phyloP scores from a whole-genome alignment of 2,113 vertebrate genomes.

The Onychostoma macrolepis region DNA sequence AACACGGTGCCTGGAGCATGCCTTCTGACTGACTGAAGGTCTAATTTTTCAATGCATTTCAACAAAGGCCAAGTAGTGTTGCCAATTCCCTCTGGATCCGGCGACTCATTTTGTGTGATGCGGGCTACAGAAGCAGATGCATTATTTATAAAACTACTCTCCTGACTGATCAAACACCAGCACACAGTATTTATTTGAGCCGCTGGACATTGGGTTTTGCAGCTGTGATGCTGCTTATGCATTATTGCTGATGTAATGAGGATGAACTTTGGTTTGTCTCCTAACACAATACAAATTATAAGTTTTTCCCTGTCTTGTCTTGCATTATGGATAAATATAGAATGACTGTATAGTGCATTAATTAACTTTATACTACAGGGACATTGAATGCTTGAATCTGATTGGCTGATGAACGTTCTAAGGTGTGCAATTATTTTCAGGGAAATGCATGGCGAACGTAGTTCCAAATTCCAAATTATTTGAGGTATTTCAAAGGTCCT shows the following conservation, averaged over 20 bases:
- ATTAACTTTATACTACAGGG: background rate
- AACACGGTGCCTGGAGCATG: slow-evolving; percentile 39
- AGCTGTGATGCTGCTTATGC: slow-evolving; percentile 33
- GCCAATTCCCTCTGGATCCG: slow-evolving; percentile 56
- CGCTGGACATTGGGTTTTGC: slow-evolving; percentile 39
- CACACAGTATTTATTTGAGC: slow-evolving; percentile 55
- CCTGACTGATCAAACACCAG: slow-evolving; percentile 57
- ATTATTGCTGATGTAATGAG: slow-evolving; percentile 49
- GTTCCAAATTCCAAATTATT: no score
- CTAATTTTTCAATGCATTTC: slow-evolving; percentile 66
- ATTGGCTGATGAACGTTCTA: no score
- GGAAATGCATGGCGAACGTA: no score
- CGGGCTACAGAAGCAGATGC: slow-evolving; percentile 54
- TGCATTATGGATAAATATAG: slow-evolving; percentile 5
- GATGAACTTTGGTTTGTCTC: background rate
- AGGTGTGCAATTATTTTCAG: no score
- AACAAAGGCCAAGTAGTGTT: slow-evolving; percentile 55
- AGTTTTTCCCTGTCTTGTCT: background rate
- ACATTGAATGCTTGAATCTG: no score
- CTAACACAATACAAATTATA: slow-evolving; percentile 10
- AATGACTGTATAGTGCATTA: background rate
- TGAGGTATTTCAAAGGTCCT: no score
- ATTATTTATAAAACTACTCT: slow-evolving; percentile 56
- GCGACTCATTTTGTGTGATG: slow-evolving; percentile 59
- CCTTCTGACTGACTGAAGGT: slow-evolving; percentile 41